A percentile compares a stretch with the other conserved stretches of the same genome.
These are phyloP conservation scores for Actenoides hombroni DNA, from an alignment of 2,113 vertebrate species.

Conservation along the genomic window DNA sequence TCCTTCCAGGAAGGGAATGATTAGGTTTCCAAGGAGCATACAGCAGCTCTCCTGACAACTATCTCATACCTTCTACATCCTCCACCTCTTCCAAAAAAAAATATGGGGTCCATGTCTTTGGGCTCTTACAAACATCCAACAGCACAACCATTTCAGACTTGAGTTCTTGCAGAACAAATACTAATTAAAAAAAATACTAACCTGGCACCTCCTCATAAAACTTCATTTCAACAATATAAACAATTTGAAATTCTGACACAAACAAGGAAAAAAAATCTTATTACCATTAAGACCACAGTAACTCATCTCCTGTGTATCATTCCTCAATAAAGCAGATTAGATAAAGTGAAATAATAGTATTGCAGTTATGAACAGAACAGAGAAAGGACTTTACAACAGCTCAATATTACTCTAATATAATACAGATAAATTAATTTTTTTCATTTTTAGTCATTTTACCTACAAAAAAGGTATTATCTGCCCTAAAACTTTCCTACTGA, in stretches of 20 bases:
- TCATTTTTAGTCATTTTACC: not conserved
- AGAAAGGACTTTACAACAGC: not conserved
- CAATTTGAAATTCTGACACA: not conserved
- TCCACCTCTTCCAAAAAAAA: not conserved
- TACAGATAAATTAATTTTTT: not conserved
- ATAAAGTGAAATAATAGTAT: not conserved
- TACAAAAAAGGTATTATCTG: not conserved
- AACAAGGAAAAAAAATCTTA: not conserved
- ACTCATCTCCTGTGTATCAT: not conserved
- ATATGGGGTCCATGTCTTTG: rapidly evolving
- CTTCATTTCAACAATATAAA: not conserved
- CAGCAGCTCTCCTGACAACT: not conserved
- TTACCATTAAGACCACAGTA: not conserved
- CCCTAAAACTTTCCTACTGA: not conserved
- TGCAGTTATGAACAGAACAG: not conserved
- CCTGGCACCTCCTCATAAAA: not conserved
- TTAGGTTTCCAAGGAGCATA: not conserved
- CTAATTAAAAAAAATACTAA: not conserved
- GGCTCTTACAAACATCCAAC: not conserved
- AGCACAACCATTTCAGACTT: not conserved
- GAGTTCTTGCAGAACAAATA: not conserved
- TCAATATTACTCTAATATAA: not conserved
- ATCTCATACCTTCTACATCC: not conserved
- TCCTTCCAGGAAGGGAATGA: not conserved
- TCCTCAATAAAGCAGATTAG: not conserved